Percentiles rank a stretch among this genome's conserved stretches.
phyloP scores from a whole-genome alignment of 2,113 vertebrate species.

The Heteronetta atricapilla region DNA sequence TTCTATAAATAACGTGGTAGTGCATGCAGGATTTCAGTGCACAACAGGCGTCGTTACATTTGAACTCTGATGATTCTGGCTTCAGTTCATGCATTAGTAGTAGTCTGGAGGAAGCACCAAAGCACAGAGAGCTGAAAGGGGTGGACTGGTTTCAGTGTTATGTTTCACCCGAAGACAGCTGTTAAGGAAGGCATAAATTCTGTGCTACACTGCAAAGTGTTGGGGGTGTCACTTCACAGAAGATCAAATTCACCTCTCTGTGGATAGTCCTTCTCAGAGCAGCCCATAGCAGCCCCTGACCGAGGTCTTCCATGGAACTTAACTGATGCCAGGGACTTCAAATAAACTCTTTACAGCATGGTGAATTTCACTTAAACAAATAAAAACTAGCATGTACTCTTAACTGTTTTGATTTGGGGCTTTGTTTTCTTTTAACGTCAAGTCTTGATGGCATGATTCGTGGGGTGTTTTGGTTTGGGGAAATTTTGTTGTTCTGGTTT shows the following conservation, averaged over 20 bases:
- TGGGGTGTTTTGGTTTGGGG: not conserved
- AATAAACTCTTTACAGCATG: not conserved
- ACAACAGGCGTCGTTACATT: constrained; percentile 26
- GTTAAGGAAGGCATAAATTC: not conserved
- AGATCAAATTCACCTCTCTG: not conserved
- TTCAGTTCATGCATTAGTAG: not conserved
- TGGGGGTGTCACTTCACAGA: not conserved
- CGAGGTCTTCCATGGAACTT: not conserved
- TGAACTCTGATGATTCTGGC: constrained; percentile 24
- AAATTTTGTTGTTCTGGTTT: not conserved
- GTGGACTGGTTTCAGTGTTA: not conserved
- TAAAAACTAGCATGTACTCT: not conserved
- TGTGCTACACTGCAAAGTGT: not conserved
- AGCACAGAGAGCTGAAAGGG: not conserved
- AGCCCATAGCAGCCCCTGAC: not conserved
- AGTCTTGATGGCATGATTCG: not conserved
- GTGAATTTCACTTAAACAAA: not conserved
- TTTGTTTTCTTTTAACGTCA: not conserved
- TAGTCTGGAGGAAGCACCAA: not conserved
- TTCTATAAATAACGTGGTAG: constrained; percentile 27
- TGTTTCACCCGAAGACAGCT: not conserved
- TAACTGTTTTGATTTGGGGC: not conserved
- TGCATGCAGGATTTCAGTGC: not conserved
- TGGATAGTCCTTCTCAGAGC: not conserved
- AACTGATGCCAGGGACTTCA: not conserved